Percentiles rank a stretch among this genome's conserved stretches.
Evolutionary conservation across 2,797 vertebrate species (phyloP).

Genomic region (Microhierax caerulescens): DNA sequence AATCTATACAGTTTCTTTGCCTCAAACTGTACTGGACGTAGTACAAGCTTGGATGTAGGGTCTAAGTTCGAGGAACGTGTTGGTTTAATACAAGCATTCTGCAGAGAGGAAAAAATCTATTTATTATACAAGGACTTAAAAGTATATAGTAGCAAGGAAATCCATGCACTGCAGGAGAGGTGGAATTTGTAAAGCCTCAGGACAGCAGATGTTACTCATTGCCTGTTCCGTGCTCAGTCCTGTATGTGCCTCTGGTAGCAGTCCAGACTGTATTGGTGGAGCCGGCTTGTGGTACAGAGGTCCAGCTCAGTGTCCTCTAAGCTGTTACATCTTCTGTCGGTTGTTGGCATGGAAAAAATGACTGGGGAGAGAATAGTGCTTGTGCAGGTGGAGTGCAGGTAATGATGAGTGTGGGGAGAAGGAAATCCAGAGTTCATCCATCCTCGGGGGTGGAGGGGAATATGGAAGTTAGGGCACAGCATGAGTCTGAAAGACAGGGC

Average conservation of each 20-base stretch:
- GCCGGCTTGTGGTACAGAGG: not conserved
- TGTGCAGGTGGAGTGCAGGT: not conserved
- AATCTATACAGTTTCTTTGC: not conserved
- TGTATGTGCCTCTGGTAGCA: not conserved
- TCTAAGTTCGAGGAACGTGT: not conserved
- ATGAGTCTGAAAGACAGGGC: not conserved
- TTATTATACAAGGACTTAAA: not conserved
- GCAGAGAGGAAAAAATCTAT: not conserved
- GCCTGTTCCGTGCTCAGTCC: not conserved
- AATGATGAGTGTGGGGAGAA: not conserved
- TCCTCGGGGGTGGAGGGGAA: not conserved
- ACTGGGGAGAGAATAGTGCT: not conserved
- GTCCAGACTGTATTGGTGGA: not conserved
- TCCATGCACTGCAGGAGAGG: not conserved
- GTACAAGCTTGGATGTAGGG: not conserved
- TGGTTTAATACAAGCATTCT: not conserved
- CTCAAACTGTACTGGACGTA: not conserved
- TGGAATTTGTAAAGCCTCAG: not conserved
- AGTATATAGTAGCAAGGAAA: not conserved
- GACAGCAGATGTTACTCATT: not conserved
- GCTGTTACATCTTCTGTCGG: not conserved
- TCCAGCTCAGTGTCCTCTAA: not conserved
- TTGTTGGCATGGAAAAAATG: not conserved
- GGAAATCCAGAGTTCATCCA: not conserved
- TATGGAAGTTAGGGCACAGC: not conserved